Percentiles rank a stretch among this genome's conserved stretches.
phyloP scores from a whole-genome alignment of 2,888 invertebrate species.

The Rhagonycha fulva region DNA sequence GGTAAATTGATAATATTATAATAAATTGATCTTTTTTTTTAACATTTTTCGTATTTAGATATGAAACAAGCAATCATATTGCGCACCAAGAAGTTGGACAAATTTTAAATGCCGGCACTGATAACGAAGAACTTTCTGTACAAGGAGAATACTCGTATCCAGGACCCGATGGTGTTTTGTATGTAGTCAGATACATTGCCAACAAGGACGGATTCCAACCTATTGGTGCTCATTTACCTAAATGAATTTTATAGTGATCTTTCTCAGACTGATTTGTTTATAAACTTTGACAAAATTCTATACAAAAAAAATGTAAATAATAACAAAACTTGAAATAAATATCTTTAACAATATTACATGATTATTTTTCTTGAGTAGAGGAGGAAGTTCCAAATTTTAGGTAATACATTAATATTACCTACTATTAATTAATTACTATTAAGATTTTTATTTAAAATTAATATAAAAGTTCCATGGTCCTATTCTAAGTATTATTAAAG shows the following conservation, averaged over 20 bases:
- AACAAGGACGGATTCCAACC: conserved; percentile 67
- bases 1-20: conserved; percentile 38
- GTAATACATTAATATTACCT: too few species aligned
- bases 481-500: too few species aligned
- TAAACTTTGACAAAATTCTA: neutral
- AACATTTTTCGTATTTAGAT: conserved; percentile 51
- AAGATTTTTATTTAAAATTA: too few species aligned
- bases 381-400: too few species aligned
- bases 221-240: conserved; percentile 57
- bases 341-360: too few species aligned
- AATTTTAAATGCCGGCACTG: conserved; percentile 64
- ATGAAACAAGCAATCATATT: conserved; percentile 68
- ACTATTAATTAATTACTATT: too few species aligned
- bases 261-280: conserved; percentile 1
- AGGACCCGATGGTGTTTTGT: conserved; percentile 66
- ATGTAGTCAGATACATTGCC: conserved; percentile 64
- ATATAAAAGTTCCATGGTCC: too few species aligned
- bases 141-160: conserved; percentile 65
- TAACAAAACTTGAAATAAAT: neutral
- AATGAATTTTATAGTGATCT: neutral
- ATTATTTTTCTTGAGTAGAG: too few species aligned
- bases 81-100: conserved; percentile 65
- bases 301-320: neutral
- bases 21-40: neutral
- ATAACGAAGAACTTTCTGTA: conserved; percentile 65